Conservation (phyloP, 2,888 invertebrate species). For the Aethes cnicana region DNA sequence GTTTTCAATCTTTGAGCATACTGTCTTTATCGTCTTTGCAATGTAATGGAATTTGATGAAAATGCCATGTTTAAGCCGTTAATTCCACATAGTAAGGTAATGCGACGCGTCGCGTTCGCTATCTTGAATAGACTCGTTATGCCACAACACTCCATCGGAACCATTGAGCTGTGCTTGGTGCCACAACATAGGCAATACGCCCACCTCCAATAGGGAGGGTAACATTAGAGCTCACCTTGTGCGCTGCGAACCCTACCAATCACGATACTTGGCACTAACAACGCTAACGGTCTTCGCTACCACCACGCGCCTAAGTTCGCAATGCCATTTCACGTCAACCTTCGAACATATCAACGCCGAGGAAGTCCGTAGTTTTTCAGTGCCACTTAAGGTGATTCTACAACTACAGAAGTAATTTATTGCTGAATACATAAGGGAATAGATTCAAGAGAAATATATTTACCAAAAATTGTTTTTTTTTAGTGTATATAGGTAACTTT, state of each 20-base stretch:
- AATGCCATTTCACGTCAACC: slow-evolving; percentile 9
- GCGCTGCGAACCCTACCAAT: slow-evolving; percentile 79
- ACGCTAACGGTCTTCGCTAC: slow-evolving; percentile 41
- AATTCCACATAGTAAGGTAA: slow-evolving; percentile 60
- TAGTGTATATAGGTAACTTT: slow-evolving; percentile 82
- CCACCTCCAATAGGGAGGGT: slow-evolving; percentile 83
- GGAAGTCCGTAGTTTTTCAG: slow-evolving; percentile 46
- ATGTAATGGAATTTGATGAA: slow-evolving; percentile 52
- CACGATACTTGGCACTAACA: slow-evolving; percentile 58
- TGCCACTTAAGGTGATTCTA: slow-evolving; percentile 72
- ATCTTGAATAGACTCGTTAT: slow-evolving; percentile 54
- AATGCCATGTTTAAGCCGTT: slow-evolving; percentile 35
- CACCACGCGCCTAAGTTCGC: slow-evolving; percentile 14
- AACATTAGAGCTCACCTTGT: slow-evolving; percentile 81
- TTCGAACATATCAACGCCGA: slow-evolving; percentile 34
- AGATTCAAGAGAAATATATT: slow-evolving; percentile 81
- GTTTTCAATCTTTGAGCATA: slow-evolving; percentile 59
- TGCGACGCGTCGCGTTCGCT: slow-evolving; percentile 46
- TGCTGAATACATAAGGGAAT: slow-evolving; percentile 82
- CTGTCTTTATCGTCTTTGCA: slow-evolving; percentile 53
- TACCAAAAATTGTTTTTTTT: slow-evolving; percentile 76
- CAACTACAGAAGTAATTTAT: slow-evolving; percentile 79
- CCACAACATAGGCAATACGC: slow-evolving; percentile 80
- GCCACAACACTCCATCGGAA: slow-evolving; percentile 66
- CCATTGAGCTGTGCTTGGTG: slow-evolving; percentile 77